Base-by-base conservation (phyloP, 2,888 invertebrate species). In the Pseudoips prasinana region DNA sequence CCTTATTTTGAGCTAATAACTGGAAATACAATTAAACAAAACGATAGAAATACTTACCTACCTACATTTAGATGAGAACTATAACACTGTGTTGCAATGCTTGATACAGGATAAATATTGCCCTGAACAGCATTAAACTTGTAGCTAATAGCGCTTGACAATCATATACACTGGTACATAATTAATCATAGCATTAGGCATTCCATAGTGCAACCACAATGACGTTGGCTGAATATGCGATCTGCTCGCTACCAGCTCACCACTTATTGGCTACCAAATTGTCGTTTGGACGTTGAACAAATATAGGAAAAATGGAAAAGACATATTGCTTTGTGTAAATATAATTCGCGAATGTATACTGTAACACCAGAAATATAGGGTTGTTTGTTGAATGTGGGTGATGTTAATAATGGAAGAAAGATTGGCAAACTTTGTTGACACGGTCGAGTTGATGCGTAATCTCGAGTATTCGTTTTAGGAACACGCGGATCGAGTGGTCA, bases 371-470 rank as follows among this genome's bases (percentile, higher is more conserved):
- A 8, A 7, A 8, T 5, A 14, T 42, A 50, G 23, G 25, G 42
- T 28, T 33, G 22, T 26, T 30, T 51, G 51, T 47, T 4, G 34
- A 9, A 3, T 46, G 51, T 27, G n/a, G 3, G 7, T 20, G 39
- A 26, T 35, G 52, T 51, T 59, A 61, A 70, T 68, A 67, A 73
- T 68, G 63, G 65, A 65, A 62, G 59, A 63, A 64, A 66, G 62
- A 74, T 73, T 63, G 69, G 64, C 57, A 62, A 66, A 70, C 71
- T 71, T 71, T 68, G 72, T 73, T 67, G 75, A 71, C 65, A 55
- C 48, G 58, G 48, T 46, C 51, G 64, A 65, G 59, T 64, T 59
- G 58, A 59, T 55, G 52, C 64, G 73, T 73, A 72, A 73, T 73
- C 70, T 73, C 44, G 60, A 70, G 71, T 61, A 59, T 65, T 69